Conservation (phyloP, 2,797 vertebrate species). For the Coranthus polyacanthus region DNA sequence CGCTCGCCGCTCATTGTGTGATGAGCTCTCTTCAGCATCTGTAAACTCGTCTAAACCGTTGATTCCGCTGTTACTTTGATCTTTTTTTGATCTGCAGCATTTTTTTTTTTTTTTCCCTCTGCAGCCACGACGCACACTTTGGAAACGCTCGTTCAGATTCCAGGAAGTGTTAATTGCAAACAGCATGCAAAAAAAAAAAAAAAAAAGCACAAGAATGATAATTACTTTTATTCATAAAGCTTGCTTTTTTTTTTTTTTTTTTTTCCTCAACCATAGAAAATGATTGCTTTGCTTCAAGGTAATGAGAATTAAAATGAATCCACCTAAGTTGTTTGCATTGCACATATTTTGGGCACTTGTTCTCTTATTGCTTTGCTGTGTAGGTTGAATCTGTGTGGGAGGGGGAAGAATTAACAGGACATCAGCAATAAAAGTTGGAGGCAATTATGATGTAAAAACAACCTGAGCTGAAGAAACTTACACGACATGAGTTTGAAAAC, state of each 20-base stretch:
- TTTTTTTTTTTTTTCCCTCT: slow-evolving; percentile 21
- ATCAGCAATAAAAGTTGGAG: slow-evolving; percentile 70
- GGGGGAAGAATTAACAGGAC: slow-evolving; percentile 43
- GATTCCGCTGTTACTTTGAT: slow-evolving; percentile 70
- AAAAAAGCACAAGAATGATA: slow-evolving; percentile 63
- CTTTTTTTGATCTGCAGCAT: slow-evolving; percentile 57
- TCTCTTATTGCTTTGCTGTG: slow-evolving; percentile 57
- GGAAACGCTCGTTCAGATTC: slow-evolving; percentile 66
- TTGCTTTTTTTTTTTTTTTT: slow-evolving; percentile 55
- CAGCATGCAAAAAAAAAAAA: slow-evolving; percentile 53
- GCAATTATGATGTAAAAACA: slow-evolving; percentile 42
- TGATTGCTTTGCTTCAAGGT: slow-evolving; percentile 81
- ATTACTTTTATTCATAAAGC: slow-evolving; percentile 80
- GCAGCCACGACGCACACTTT: no score
- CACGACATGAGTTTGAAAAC: neutral
- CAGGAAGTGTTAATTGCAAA: slow-evolving; percentile 75
- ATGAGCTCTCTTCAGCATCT: slow-evolving; percentile 70
- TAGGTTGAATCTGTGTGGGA: slow-evolving; percentile 49
- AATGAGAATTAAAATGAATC: slow-evolving; percentile 78
- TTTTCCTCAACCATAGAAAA: slow-evolving; percentile 56
- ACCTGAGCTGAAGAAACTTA: slow-evolving; percentile 38
- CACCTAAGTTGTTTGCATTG: slow-evolving; percentile 77
- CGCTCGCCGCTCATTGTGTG: slow-evolving; percentile 62
- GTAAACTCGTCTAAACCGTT: slow-evolving; percentile 60
- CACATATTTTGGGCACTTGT: slow-evolving; percentile 65